Evolutionary conservation across 2,888 invertebrate genomes (phyloP).

Genomic region (Axea sp.): DNA sequence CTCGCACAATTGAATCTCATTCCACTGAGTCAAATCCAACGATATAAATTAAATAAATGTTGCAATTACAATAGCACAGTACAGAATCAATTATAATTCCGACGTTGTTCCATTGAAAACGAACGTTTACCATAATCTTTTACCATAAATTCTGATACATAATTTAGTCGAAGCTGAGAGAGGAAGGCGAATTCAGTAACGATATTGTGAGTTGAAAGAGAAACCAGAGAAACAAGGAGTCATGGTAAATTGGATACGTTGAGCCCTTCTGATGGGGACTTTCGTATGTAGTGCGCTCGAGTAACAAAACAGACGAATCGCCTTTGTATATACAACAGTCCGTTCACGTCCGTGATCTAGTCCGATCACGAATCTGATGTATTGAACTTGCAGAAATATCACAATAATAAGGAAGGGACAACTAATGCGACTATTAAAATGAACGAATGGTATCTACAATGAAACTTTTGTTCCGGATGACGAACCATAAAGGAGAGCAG

Average conservation of each 20-base stretch:
- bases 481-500: slow-evolving; percentile 21
- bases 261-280: slow-evolving; percentile 51
- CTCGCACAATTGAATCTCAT: too few species aligned
- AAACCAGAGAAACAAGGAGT: slow-evolving; percentile 52
- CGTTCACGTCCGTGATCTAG: slow-evolving; percentile 37
- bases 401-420: slow-evolving; percentile 44
- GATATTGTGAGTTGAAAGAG: slow-evolving; percentile 37
- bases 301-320: slow-evolving; percentile 42
- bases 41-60: too few species aligned
- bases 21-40: too few species aligned
- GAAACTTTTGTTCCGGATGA: slow-evolving; percentile 16
- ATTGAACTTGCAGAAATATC: slow-evolving; percentile 47
- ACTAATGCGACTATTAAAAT: slow-evolving; percentile 33
- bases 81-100: slow-evolving; percentile 26
- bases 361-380: slow-evolving; percentile 49
- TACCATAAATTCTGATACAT: slow-evolving; percentile 34
- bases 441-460: slow-evolving; percentile 9
- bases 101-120: slow-evolving; percentile 18
- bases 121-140: slow-evolving; percentile 25
- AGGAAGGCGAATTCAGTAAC: slow-evolving; percentile 25
- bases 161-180: slow-evolving; percentile 25
- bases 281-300: slow-evolving; percentile 46
- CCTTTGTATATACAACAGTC: slow-evolving; percentile 37
- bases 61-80: slow-evolving; percentile 14
- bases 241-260: slow-evolving; percentile 53